These are phyloP conservation scores for Ips nitidus DNA, from an alignment of 1,140 invertebrate species.

Conservation along the genomic window DNA sequence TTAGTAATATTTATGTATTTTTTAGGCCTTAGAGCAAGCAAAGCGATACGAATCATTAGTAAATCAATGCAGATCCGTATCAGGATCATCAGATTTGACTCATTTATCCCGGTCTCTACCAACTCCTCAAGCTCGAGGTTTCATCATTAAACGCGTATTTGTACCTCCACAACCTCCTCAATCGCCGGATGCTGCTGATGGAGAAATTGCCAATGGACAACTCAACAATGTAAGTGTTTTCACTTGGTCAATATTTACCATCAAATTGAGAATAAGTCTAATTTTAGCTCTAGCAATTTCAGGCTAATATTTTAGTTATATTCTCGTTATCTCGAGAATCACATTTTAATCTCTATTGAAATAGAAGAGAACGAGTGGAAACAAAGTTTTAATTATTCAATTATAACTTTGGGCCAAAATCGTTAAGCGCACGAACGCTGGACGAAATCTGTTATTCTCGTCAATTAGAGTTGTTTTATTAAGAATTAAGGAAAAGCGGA, in stretches of 20 bases:
- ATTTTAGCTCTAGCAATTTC: background rate
- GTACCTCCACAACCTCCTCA: slow-evolving; percentile 66
- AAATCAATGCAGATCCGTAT: slow-evolving; percentile 69
- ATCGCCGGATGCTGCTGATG: slow-evolving; percentile 43
- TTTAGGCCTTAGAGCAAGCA: slow-evolving; percentile 72
- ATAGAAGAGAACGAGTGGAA: slow-evolving; percentile 1
- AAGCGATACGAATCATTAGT: slow-evolving; percentile 75
- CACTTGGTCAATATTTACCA: background rate
- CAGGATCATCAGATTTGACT: slow-evolving; percentile 68
- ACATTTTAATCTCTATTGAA: slow-evolving; percentile 3
- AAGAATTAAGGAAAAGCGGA: background rate
- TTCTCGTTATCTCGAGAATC: slow-evolving; percentile 6
- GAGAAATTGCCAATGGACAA: slow-evolving; percentile 37
- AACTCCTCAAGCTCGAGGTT: slow-evolving; percentile 59
- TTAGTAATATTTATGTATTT: slow-evolving; percentile 5
- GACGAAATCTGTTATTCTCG: background rate
- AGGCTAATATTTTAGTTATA: background rate
- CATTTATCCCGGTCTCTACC: slow-evolving; percentile 71
- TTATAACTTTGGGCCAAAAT: slow-evolving; percentile 15
- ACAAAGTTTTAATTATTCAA: slow-evolving; percentile 29
- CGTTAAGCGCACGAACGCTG: background rate
- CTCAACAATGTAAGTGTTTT: slow-evolving; percentile 37
- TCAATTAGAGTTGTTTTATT: background rate
- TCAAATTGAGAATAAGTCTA: no score
- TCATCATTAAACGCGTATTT: slow-evolving; percentile 62